A percentile compares a stretch with the other conserved stretches of the same genome.
Evolutionary conservation across 2,797 vertebrate species (phyloP).

Genomic region (Eulemur mongoz): DNA sequence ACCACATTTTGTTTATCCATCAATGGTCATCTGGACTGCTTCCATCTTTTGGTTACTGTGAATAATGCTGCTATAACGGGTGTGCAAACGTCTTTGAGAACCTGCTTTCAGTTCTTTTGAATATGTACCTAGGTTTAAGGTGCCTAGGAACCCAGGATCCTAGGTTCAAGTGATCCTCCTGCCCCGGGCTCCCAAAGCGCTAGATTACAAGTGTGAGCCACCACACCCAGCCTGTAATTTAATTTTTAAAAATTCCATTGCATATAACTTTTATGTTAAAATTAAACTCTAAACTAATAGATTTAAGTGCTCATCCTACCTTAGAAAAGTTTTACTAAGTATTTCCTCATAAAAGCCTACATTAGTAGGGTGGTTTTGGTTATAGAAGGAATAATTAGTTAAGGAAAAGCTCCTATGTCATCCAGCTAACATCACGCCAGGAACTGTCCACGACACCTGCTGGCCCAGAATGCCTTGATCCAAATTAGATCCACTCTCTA

Average conservation of each 20-base stretch:
- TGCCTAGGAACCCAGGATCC: neutral
- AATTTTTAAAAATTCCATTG: neutral
- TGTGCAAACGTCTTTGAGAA: no score
- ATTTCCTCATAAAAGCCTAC: neutral
- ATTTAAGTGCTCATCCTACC: neutral
- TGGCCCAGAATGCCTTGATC: neutral
- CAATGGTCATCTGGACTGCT: no score
- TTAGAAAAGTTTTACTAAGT: neutral
- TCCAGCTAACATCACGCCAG: neutral
- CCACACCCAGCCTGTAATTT: neutral
- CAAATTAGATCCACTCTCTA: neutral
- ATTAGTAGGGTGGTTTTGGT: neutral
- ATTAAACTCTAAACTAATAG: slow-evolving; percentile 1
- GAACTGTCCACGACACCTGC: neutral
- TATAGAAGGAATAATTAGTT: neutral
- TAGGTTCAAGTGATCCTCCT: neutral
- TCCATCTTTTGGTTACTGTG: no score
- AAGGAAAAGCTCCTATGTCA: neutral
- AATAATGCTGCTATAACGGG: no score
- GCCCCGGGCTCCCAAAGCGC: neutral
- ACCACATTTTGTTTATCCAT: neutral
- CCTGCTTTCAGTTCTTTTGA: neutral
- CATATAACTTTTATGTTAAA: neutral
- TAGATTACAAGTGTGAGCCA: neutral
- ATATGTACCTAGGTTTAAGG: neutral